A percentile compares a stretch with the other conserved stretches of the same genome.
Conservation (phyloP, 53 echinoderm and acorn worm species). For the Glandiceps talaboti region DNA sequence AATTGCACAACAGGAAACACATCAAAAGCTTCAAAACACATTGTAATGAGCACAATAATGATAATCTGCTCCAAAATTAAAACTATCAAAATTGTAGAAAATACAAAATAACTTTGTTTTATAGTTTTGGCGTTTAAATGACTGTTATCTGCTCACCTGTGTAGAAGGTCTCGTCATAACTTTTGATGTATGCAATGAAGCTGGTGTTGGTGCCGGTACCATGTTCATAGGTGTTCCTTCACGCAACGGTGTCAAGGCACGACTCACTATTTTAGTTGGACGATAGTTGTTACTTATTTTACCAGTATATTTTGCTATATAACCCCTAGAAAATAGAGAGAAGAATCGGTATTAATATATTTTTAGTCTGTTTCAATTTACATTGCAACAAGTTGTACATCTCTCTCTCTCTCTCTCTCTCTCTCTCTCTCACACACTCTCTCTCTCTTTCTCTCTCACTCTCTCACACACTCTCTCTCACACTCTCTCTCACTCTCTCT, state of each 20-base stretch:
- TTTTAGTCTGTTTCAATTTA: no score
- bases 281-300: slow-evolving; percentile 36
- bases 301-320: slow-evolving; percentile 45
- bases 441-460: neutral
- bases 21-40: no score
- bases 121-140: no score
- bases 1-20: no score
- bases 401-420: neutral
- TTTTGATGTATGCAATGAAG: slow-evolving; percentile 29
- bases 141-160: no score
- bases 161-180: slow-evolving; percentile 33
- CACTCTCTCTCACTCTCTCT: no score
- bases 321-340: slow-evolving; percentile 31
- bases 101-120: no score
- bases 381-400: neutral
- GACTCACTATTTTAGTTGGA: slow-evolving; percentile 42
- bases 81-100: no score
- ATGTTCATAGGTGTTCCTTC: slow-evolving; percentile 54
- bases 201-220: slow-evolving; percentile 89
- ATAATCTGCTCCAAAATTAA: no score
- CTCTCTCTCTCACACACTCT: neutral
- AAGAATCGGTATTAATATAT: neutral
- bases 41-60: no score
- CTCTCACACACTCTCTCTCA: neutral
- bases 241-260: slow-evolving; percentile 45